Evolutionary conservation across 2,888 invertebrate species (phyloP).

Genomic region (Acanthosepion lycidas): DNA sequence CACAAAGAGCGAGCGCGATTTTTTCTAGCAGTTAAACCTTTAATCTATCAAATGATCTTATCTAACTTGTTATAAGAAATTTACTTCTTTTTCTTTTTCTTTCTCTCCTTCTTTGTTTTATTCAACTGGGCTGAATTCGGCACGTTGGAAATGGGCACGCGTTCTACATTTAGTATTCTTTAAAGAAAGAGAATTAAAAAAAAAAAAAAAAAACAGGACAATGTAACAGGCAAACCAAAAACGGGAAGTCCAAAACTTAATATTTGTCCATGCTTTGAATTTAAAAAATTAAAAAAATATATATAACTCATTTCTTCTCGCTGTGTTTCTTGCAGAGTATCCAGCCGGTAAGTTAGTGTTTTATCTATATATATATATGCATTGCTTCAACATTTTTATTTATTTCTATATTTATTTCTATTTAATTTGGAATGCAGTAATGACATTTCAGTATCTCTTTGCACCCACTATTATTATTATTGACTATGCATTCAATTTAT

Average conservation of each 20-base stretch:
- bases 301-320: constrained; percentile 43
- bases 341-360: constrained; percentile 38
- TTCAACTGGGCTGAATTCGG: neutral
- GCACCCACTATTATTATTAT: constrained; percentile 33
- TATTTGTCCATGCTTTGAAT: constrained; percentile 33
- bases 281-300: neutral
- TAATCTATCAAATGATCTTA: neutral
- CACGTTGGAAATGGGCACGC: neutral
- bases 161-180: neutral
- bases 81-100: neutral
- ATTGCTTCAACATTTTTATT: constrained; percentile 43
- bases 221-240: neutral
- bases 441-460: neutral
- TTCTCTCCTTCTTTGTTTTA: neutral
- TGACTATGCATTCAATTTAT: neutral
- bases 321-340: constrained; percentile 45
- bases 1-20: constrained; percentile 22
- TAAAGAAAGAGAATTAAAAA: neutral
- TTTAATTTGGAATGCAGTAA: constrained; percentile 22
- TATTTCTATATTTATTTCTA: constrained; percentile 24
- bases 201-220: neutral
- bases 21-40: neutral
- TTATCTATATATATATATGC: constrained; percentile 45
- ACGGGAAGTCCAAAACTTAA: neutral
- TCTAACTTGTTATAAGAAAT: neutral